phyloP scores from a whole-genome alignment of 2,797 vertebrate genomes.

The Pipistrellus kuhlii region DNA sequence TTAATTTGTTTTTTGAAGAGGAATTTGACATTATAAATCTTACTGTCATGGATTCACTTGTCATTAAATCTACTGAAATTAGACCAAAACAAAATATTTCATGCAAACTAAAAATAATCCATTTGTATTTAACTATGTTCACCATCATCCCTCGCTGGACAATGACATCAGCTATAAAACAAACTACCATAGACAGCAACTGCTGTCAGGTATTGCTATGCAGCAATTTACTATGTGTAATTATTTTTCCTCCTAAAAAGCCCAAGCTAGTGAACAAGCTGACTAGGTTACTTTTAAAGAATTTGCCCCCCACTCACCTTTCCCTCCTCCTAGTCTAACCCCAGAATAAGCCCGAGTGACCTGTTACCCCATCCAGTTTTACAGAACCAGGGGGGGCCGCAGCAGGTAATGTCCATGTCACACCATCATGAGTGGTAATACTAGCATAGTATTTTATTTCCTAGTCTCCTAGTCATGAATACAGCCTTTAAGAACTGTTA shows the following conservation, averaged over 20 bases:
- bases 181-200: background rate
- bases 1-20: background rate
- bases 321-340: background rate
- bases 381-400: background rate
- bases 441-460: background rate
- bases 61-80: background rate
- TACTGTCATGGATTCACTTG: background rate
- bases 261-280: background rate
- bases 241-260: background rate
- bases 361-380: too few relatives aligned
- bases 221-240: background rate
- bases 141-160: background rate
- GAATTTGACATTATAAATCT: conserved; percentile 2
- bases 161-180: background rate
- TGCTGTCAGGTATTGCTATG: background rate
- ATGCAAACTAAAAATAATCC: background rate
- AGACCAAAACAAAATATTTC: background rate
- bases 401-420: accelerated
- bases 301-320: background rate
- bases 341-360: background rate
- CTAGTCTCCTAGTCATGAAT: background rate
- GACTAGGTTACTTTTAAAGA: background rate
- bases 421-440: too few relatives aligned
- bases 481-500: background rate
- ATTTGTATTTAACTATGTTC: background rate